Conservation (phyloP, 2,113 vertebrate genomes). For the rabbit (Oryctolagus cuniculus) region mOryCun1.1 NC_091453.1:31411001-31411500, state of each 20-base stretch:
- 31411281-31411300: slow-evolving; percentile 25
- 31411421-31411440: slow-evolving; percentile 45
- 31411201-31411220: slow-evolving; percentile 53
- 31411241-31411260: slow-evolving; percentile 25
- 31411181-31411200: not conserved
- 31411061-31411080: not conserved
- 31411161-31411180: not conserved
- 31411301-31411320: slow-evolving; percentile 21
- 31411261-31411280: slow-evolving; percentile 40
- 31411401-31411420: slow-evolving; percentile 60
- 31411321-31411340: slow-evolving; percentile 3
- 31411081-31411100: slow-evolving; percentile 33
- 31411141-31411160: not conserved
- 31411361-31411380: not conserved
- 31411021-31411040: not conserved
- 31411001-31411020: too few relatives aligned
- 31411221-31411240: not conserved
- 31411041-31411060: not conserved
- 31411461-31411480: slow-evolving; percentile 37
- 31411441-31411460: slow-evolving; percentile 14
- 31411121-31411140: not conserved
- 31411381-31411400: slow-evolving; percentile 52
- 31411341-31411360: slow-evolving; percentile 52
- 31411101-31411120: not conserved
- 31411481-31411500: slow-evolving; percentile 38